These are phyloP conservation scores for Pristiophorus japonicus DNA, from an alignment of 2,113 vertebrate genomes.

Conservation along the genomic window DNA sequence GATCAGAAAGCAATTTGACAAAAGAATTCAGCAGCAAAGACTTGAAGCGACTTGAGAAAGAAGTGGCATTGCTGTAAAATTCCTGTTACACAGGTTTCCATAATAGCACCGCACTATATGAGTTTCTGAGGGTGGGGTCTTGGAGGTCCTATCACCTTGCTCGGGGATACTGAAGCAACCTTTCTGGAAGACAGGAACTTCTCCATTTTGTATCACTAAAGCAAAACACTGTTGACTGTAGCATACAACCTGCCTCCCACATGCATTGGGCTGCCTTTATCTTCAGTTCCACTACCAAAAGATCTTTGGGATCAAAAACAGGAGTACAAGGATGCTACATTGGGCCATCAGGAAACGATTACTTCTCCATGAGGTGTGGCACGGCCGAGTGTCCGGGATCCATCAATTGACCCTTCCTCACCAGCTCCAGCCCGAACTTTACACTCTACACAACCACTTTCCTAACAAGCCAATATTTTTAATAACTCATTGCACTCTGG, in stretches of 20 bases:
- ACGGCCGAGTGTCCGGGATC: too few species aligned
- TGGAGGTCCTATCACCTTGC: neutral
- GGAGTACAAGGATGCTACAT: neutral
- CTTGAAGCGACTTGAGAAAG: conserved; percentile 25
- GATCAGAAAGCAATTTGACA: too few species aligned
- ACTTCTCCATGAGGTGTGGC: too few species aligned
- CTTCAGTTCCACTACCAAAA: conserved; percentile 29
- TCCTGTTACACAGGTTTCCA: conserved; percentile 26
- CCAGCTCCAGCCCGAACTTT: too few species aligned
- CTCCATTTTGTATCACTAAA: conserved; percentile 30
- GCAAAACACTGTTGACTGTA: neutral
- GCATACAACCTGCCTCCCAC: neutral
- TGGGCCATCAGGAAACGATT: conserved; percentile 26
- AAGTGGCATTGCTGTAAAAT: conserved; percentile 15
- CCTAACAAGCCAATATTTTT: neutral
- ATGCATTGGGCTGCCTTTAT: neutral
- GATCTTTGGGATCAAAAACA: conserved; percentile 12
- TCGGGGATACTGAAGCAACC: neutral
- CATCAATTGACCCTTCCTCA: too few species aligned
- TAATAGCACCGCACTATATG: conserved; percentile 12
- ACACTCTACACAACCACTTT: neutral
- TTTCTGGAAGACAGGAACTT: neutral
- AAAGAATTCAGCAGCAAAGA: too few species aligned
- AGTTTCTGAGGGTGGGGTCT: neutral
- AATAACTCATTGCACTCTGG: neutral